Conservation (phyloP, 2,888 invertebrate genomes). For the Tinea pellionella region DNA sequence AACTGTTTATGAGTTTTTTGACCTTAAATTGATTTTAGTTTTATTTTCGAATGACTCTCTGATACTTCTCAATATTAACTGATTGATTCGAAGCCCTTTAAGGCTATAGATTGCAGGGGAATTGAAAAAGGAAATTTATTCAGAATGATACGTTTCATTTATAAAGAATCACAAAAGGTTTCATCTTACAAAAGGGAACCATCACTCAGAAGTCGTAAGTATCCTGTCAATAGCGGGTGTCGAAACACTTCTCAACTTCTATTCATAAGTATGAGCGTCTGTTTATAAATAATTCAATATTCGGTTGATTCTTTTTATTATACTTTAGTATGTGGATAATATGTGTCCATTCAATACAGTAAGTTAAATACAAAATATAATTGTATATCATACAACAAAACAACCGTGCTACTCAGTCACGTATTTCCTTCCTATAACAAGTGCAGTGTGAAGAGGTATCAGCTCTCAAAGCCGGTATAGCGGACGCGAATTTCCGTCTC, state of each 20-base stretch:
- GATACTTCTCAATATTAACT: not conserved
- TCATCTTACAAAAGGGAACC: constrained; percentile 36
- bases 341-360: no score
- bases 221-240: constrained; percentile 61
- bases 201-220: constrained; percentile 61
- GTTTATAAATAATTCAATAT: constrained; percentile 63
- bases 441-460: no score
- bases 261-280: constrained; percentile 38
- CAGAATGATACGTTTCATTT: constrained; percentile 25
- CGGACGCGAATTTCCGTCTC: no score
- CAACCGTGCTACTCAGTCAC: no score
- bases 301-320: constrained; percentile 25
- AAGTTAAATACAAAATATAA: no score
- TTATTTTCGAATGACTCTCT: not conserved
- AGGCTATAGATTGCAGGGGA: not conserved
- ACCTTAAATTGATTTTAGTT: no score
- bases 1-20: no score
- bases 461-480: no score
- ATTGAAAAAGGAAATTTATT: not conserved
- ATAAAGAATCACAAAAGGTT: constrained; percentile 38
- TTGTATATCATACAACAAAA: no score
- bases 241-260: constrained; percentile 38
- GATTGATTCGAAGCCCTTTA: not conserved
- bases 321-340: no score
- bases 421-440: no score